Percentiles rank a stretch among this genome's conserved stretches.
Conservation (phyloP, 2,113 vertebrate genomes). For the Panthera tigris region DNA sequence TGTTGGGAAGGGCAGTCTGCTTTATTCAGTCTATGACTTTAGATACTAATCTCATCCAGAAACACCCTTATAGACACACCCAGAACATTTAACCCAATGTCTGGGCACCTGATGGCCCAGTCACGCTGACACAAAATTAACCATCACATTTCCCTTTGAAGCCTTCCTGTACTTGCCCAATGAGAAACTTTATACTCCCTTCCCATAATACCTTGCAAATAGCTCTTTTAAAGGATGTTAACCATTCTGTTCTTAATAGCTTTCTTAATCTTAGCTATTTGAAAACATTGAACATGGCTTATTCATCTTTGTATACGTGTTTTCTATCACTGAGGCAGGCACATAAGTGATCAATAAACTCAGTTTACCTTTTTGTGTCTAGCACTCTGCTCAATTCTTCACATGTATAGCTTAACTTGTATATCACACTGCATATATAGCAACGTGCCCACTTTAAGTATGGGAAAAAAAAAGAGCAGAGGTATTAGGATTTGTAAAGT, state of each 20-base stretch:
- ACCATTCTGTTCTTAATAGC: neutral
- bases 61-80: neutral
- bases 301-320: neutral
- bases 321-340: neutral
- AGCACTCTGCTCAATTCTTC: neutral
- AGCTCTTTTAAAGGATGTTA: neutral
- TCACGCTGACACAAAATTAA: neutral
- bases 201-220: neutral
- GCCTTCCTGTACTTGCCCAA: neutral
- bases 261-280: neutral
- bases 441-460: neutral
- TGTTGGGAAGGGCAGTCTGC: neutral
- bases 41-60: neutral
- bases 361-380: neutral
- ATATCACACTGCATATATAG: neutral
- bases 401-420: neutral
- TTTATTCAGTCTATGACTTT: neutral
- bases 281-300: neutral
- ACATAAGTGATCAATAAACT: neutral
- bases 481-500: neutral
- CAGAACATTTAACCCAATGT: neutral
- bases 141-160: neutral
- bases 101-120: neutral
- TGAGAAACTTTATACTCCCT: neutral
- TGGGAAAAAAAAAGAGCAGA: neutral